Evolutionary conservation across 1,140 invertebrate species (phyloP), one percentile per base, ranked within the genome.

Genomic region (Dolichoris vasculosae): DNA sequence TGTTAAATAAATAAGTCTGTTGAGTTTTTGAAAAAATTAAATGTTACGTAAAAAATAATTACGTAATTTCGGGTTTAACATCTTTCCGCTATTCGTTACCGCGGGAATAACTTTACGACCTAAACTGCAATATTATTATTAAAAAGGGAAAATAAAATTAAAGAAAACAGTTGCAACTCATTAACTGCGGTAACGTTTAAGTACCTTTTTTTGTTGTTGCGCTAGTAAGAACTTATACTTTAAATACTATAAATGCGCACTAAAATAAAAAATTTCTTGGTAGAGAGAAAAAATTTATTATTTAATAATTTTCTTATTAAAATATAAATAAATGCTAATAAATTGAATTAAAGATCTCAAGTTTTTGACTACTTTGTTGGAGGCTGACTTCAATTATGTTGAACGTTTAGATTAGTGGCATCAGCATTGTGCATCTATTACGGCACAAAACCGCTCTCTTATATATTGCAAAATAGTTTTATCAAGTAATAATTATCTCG

Each of bases 131-230:
- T 51, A 32, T 76, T 51, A 59, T 78, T 78, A 26, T 63, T 59
- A 38, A 26, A 59, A 35, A 78, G 35, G 46, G 15, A 63, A 23
- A 78, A 78, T 63, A 38, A 63, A 55, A 40, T n/a, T 26, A 40
- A 59, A 76, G 32, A 78, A 78, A 40, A 59, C 6, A 78, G 46
- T 55, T 77, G n/a, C 13, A 77, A 48, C n/a, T 77, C 48, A 35
- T 77, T 77, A 77, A 55, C n/a, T 48, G 75, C 43, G 48, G 71
- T 75, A 38, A 78, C 35, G 67, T 35, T 69, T 11, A 69, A 59
- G 23, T 59, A 26, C 55, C 23, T 59, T 69, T 69, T n/a, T 20
- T 69, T 69, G 0, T 69, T 8, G 7, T 38, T 7, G 1, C 20
- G 32, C 9, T 69, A 23, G 1, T 38, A 69, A 69, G 32, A 69